phyloP scores from a whole-genome alignment of 2,888 invertebrate species.

The Acleris holmiana region DNA sequence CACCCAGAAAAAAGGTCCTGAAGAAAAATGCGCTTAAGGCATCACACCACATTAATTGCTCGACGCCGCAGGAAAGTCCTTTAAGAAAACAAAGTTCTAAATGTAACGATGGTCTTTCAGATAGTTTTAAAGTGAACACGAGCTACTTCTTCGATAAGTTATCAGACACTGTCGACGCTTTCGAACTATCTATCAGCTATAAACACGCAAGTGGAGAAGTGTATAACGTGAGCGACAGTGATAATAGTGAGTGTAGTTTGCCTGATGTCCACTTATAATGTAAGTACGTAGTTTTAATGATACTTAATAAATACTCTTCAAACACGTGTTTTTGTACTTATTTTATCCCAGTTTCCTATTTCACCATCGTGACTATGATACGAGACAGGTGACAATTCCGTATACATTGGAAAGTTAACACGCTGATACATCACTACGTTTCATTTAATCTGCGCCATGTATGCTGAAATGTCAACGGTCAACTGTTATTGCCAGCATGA shows the following conservation, averaged over 20 bases:
- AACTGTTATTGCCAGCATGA: too few relatives aligned
- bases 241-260: constrained; percentile 68
- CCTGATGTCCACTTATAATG: constrained; percentile 60
- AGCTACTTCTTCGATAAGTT: constrained; percentile 83
- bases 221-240: constrained; percentile 25
- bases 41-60: constrained; percentile 61
- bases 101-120: constrained; percentile 47
- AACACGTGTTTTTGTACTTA: neutral
- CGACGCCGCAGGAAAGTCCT: constrained; percentile 71
- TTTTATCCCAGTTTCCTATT: constrained; percentile 20
- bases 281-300: neutral
- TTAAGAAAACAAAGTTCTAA: constrained; percentile 46
- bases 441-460: too few relatives aligned
- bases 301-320: neutral
- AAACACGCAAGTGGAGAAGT: constrained; percentile 58
- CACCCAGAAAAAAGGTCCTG: constrained; percentile 54
- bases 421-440: too few relatives aligned
- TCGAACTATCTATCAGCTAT: constrained; percentile 84
- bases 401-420: too few relatives aligned
- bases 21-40: constrained; percentile 53
- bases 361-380: too few relatives aligned
- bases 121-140: constrained; percentile 58
- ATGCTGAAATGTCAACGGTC: too few relatives aligned
- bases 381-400: too few relatives aligned
- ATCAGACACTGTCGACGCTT: constrained; percentile 82